phyloP scores from a whole-genome alignment of 2,113 vertebrate genomes.

The Oenanthe oenanthe region DNA sequence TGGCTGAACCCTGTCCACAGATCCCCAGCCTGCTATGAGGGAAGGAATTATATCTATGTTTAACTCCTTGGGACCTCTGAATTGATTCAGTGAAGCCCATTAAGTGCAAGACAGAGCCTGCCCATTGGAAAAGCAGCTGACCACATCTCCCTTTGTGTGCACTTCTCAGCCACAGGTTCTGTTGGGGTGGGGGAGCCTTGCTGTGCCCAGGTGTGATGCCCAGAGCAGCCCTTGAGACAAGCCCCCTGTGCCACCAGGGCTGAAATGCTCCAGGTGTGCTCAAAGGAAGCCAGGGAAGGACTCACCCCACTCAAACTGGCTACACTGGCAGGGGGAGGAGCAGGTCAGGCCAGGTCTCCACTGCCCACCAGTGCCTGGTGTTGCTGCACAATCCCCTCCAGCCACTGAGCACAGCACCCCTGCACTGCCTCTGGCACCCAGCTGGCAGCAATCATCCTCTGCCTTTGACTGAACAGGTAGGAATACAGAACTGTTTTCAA shows the following conservation, averaged over 20 bases:
- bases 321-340: not conserved
- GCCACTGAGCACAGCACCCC: fast-evolving
- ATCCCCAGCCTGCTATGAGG: not conserved
- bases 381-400: fast-evolving
- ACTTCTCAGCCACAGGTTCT: fast-evolving
- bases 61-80: not conserved
- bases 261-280: not conserved
- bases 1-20: not conserved
- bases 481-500: not conserved
- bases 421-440: not conserved
- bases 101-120: not conserved
- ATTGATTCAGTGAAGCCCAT: not conserved
- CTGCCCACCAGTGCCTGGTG: not conserved
- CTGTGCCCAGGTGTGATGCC: fast-evolving
- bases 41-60: not conserved
- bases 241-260: not conserved
- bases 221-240: not conserved
- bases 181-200: not conserved
- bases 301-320: not conserved
- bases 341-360: not conserved
- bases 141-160: fast-evolving
- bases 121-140: not conserved
- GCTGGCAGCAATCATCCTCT: not conserved
- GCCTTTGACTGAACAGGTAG: not conserved
- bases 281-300: not conserved